Evolutionary conservation across 2,797 vertebrate genomes (phyloP).

Genomic region (Hephaestus fuliginosus): DNA sequence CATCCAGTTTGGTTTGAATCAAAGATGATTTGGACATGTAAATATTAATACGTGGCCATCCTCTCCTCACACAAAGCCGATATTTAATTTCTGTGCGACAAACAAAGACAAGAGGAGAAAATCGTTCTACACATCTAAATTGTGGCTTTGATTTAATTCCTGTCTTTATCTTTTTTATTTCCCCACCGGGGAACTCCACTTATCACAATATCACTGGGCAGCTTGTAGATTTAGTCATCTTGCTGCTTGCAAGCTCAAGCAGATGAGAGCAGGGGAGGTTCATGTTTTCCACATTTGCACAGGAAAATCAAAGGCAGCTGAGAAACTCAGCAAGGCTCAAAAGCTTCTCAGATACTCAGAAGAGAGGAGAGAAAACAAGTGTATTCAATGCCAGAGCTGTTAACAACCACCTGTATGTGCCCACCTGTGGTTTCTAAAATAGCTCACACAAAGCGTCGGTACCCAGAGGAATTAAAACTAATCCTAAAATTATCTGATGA

Average conservation of each 20-base stretch:
- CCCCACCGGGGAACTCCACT: slow-evolving; percentile 49
- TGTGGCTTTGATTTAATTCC: slow-evolving; percentile 57
- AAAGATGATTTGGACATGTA: slow-evolving; percentile 1
- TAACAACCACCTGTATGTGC: slow-evolving; percentile 72
- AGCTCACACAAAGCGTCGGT: slow-evolving; percentile 29
- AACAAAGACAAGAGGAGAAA: not conserved
- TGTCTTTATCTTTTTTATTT: slow-evolving; percentile 34
- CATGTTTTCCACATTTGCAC: slow-evolving; percentile 56
- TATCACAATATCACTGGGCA: slow-evolving; percentile 50
- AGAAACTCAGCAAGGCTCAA: slow-evolving; percentile 57
- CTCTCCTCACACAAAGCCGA: slow-evolving; percentile 6
- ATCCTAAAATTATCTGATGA: slow-evolving; percentile 49
- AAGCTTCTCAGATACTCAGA: slow-evolving; percentile 42
- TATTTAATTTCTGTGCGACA: slow-evolving; percentile 36
- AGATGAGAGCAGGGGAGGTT: slow-evolving; percentile 57
- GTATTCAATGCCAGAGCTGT: slow-evolving; percentile 51
- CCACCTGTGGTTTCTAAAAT: slow-evolving; percentile 63
- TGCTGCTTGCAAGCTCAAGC: slow-evolving; percentile 22
- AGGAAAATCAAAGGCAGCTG: slow-evolving; percentile 69
- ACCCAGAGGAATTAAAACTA: slow-evolving; percentile 44
- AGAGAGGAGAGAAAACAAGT: slow-evolving; percentile 50
- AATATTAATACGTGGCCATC: slow-evolving; percentile 18
- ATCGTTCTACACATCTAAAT: slow-evolving; percentile 32
- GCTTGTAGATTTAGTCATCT: slow-evolving; percentile 48
- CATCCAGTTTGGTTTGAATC: slow-evolving; percentile 5